Percentiles rank a stretch among this genome's conserved stretches.
Conservation (phyloP, 2,113 vertebrate species). For the Phylloscopus trochilus region DNA sequence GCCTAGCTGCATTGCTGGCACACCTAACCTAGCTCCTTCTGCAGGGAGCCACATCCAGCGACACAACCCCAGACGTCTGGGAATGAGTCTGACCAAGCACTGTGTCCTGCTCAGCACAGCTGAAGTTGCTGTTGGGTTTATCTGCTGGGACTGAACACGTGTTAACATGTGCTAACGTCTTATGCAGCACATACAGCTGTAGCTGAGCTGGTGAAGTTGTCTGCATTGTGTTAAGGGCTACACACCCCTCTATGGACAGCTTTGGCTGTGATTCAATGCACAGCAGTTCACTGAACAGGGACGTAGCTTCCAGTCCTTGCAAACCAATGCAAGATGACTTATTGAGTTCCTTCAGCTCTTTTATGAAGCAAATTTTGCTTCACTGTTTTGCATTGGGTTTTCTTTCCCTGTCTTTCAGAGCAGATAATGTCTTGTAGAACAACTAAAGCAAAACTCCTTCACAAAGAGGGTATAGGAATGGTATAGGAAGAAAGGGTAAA, state of each 20-base stretch:
- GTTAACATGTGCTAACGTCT: not conserved
- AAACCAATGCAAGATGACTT: not conserved
- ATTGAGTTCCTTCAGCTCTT: not conserved
- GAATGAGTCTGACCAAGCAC: not conserved
- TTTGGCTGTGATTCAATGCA: not conserved
- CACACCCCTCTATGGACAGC: rapidly evolving
- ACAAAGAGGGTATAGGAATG: not conserved
- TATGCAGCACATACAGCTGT: rapidly evolving
- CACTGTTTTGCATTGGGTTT: not conserved
- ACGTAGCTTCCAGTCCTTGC: not conserved
- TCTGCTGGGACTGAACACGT: not conserved
- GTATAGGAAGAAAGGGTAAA: not conserved
- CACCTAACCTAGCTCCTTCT: not conserved
- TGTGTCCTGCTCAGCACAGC: not conserved
- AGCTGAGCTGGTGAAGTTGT: not conserved
- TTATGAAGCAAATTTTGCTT: not conserved
- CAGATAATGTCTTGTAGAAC: not conserved
- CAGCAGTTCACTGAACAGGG: not conserved
- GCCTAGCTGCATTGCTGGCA: not conserved
- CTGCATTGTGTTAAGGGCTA: not conserved
- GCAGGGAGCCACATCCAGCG: not conserved
- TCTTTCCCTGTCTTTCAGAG: not conserved
- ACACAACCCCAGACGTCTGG: not conserved
- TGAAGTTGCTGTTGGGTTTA: not conserved
- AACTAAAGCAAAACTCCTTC: not conserved